Percentiles rank a stretch among this genome's conserved stretches.
These are phyloP conservation scores for Heliconius congener DNA, from an alignment of 1,140 invertebrate species.

Conservation along the genomic window DNA sequence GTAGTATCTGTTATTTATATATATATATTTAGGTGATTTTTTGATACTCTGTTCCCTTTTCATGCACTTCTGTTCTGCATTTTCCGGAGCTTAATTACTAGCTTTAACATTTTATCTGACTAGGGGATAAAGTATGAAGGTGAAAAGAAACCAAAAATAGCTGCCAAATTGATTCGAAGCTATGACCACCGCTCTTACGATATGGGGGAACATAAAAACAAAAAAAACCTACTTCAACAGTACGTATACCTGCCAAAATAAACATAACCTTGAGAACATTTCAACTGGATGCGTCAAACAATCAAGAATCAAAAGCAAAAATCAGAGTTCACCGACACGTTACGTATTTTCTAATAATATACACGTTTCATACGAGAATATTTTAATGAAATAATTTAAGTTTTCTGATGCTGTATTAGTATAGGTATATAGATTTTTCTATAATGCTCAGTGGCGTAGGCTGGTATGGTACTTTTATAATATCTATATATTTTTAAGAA, in stretches of 20 bases:
- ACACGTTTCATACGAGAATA: background rate
- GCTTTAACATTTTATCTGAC: no score
- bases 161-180: background rate
- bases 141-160: background rate
- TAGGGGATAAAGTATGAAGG: no score
- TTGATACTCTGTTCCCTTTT: no score
- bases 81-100: no score
- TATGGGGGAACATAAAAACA: background rate
- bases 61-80: no score
- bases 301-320: constrained; percentile 9
- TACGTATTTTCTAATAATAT: constrained; percentile 11
- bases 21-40: no score
- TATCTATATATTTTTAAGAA: no score
- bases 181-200: background rate
- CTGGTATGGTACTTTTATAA: no score
- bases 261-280: constrained; percentile 5
- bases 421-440: background rate
- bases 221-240: background rate
- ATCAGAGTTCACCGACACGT: background rate
- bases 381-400: background rate
- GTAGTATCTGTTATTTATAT: no score
- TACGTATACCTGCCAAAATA: background rate
- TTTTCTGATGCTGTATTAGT: background rate
- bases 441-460: background rate
- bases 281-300: constrained; percentile 11